Evolutionary conservation across 2,888 invertebrate species (phyloP).

Genomic region (Eristalis arbustorum): DNA sequence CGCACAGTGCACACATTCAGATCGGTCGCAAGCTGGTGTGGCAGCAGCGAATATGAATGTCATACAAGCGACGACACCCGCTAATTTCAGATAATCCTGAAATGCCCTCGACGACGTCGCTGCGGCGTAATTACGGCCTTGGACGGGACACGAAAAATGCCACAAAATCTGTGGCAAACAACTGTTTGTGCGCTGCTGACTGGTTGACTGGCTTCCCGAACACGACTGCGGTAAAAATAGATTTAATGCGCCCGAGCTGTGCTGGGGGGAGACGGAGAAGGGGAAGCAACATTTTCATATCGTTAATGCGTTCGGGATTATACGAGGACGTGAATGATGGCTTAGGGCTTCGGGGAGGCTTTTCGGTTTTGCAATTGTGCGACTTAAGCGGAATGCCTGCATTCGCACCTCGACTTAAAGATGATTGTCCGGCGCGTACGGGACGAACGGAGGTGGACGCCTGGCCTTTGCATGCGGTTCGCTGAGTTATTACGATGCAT

Average conservation of each 20-base stretch:
- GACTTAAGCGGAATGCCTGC: conserved; percentile 53
- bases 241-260: conserved; percentile 50
- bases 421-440: conserved; percentile 11
- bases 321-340: conserved; percentile 58
- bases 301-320: conserved; percentile 56
- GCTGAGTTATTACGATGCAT: conserved; percentile 47
- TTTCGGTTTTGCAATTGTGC: conserved; percentile 26
- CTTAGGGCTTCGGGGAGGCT: conserved; percentile 30
- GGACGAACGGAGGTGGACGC: not conserved
- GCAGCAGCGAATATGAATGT: conserved; percentile 52
- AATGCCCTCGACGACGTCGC: conserved; percentile 3
- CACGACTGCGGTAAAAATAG: conserved; percentile 46
- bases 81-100: conserved; percentile 62
- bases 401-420: conserved; percentile 53
- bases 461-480: not conserved
- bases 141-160: conserved; percentile 16
- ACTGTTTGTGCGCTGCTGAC: conserved; percentile 47
- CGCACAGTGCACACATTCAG: conserved; percentile 38
- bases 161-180: conserved; percentile 59
- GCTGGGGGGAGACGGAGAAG: not conserved
- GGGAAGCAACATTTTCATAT: conserved; percentile 44
- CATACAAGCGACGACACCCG: conserved; percentile 57
- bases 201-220: not conserved
- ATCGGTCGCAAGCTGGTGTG: not conserved
- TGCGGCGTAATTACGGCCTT: conserved; percentile 53